Percentiles rank a stretch among this genome's conserved stretches.
Evolutionary conservation across 2,888 invertebrate species (phyloP).

Genomic region (Enchytraeus crypticus): DNA sequence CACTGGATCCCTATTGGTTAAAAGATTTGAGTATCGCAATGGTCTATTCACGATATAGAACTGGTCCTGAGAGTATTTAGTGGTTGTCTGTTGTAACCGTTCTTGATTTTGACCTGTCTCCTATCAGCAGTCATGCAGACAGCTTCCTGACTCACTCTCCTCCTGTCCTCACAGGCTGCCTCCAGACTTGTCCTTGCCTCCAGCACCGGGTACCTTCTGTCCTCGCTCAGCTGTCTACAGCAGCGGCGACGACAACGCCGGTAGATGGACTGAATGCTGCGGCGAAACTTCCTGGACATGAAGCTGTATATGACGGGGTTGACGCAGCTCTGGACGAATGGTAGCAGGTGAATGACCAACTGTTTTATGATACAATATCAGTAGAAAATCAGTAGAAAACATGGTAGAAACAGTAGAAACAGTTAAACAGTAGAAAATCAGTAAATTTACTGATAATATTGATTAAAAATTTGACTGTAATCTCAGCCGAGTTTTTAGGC

Average conservation of each 20-base stretch:
- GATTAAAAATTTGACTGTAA: too few species aligned
- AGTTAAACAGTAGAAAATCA: too few species aligned
- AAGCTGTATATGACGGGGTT: conserved; percentile 40
- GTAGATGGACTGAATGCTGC: conserved; percentile 19
- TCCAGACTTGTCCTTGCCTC: not conserved
- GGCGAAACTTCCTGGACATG: conserved; percentile 32
- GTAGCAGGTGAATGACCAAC: conserved; percentile 34
- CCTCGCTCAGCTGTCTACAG: not conserved
- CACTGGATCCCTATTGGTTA: too few species aligned
- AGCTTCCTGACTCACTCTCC: not conserved
- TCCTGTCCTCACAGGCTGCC: not conserved
- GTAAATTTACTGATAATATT: too few species aligned
- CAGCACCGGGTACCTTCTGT: not conserved
- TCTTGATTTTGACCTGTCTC: not conserved
- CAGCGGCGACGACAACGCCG: not conserved
- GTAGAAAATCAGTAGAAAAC: too few species aligned
- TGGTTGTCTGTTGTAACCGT: too few species aligned
- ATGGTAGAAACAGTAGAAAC: too few species aligned
- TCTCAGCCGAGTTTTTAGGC: too few species aligned
- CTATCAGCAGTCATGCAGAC: not conserved
- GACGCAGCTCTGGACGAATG: conserved; percentile 36
- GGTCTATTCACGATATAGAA: too few species aligned
- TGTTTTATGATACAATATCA: conserved; percentile 14
- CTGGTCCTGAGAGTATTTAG: too few species aligned
- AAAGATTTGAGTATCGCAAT: too few species aligned